Percentiles rank a stretch among this genome's conserved stretches.
These are phyloP conservation scores for Agrochola macilenta DNA, from an alignment of 2,888 invertebrate genomes.

Conservation along the genomic window DNA sequence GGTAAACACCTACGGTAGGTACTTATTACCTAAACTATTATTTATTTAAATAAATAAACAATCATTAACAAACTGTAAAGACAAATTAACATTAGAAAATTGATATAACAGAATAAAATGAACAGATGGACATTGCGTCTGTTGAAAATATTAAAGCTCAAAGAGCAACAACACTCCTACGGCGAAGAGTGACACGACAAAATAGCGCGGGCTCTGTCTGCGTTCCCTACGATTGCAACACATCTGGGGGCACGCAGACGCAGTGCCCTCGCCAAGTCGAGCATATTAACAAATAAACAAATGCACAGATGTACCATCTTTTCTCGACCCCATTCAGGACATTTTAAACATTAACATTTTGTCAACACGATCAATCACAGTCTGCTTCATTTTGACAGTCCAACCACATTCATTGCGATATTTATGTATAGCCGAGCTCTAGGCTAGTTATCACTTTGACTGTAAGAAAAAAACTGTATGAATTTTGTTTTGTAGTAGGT, in stretches of 20 bases:
- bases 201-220: neutral
- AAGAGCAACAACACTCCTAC: neutral
- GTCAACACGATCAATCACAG: too few relatives aligned
- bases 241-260: too few relatives aligned
- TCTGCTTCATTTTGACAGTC: too few relatives aligned
- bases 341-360: too few relatives aligned
- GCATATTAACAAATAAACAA: too few relatives aligned
- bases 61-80: conserved; percentile 31
- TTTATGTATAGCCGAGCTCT: too few relatives aligned
- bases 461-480: neutral
- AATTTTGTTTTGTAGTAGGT: neutral
- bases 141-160: conserved; percentile 1
- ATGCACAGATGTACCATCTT: too few relatives aligned
- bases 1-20: neutral
- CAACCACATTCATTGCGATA: too few relatives aligned
- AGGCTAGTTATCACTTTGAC: neutral
- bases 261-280: too few relatives aligned
- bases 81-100: conserved; percentile 21
- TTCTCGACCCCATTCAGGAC: too few relatives aligned
- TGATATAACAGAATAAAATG: neutral
- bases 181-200: neutral
- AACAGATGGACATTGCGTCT: conserved; percentile 9
- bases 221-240: neutral
- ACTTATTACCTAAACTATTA: neutral
- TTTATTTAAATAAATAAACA: conserved; percentile 43